Evolutionary conservation across 2,888 invertebrate species (phyloP).

Genomic region (Pollenia griseotomentosa): DNA sequence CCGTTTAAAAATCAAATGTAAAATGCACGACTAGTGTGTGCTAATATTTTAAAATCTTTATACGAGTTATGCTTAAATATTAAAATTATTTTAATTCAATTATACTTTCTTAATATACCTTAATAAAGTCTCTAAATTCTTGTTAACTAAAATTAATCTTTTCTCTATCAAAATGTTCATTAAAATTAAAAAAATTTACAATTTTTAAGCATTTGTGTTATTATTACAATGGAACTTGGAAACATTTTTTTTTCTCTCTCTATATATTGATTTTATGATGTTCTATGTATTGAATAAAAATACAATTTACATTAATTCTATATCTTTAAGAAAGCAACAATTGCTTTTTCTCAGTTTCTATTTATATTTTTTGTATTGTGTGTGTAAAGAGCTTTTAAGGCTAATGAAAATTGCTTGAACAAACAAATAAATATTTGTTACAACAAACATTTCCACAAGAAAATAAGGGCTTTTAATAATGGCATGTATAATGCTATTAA

Average conservation of each 20-base stretch:
- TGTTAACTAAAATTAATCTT: too few relatives aligned
- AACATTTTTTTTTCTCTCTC: background rate
- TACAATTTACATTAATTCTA: slow-evolving; percentile 2
- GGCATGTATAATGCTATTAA: slow-evolving; percentile 57
- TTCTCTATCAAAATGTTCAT: too few relatives aligned
- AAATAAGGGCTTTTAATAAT: slow-evolving; percentile 47
- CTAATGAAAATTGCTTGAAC: slow-evolving; percentile 48
- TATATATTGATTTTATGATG: background rate
- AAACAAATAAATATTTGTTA: slow-evolving; percentile 14
- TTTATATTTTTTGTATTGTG: slow-evolving; percentile 1
- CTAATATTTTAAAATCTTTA: too few relatives aligned
- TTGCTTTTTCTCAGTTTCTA: background rate
- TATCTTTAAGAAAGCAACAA: background rate
- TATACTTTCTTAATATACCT: too few relatives aligned
- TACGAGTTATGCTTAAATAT: too few relatives aligned
- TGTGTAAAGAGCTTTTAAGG: slow-evolving; percentile 52
- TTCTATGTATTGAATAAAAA: background rate
- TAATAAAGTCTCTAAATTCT: too few relatives aligned
- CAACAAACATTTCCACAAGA: slow-evolving; percentile 12
- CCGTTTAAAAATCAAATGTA: too few relatives aligned
- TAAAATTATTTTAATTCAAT: too few relatives aligned
- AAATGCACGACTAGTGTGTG: too few relatives aligned
- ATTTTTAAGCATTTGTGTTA: too few relatives aligned
- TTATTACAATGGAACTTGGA: background rate
- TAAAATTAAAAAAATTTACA: too few relatives aligned